Evolutionary conservation across 2,113 vertebrate species (phyloP), one percentile per base, ranked within the genome.

Genomic region (Grammatotria lemairii): DNA sequence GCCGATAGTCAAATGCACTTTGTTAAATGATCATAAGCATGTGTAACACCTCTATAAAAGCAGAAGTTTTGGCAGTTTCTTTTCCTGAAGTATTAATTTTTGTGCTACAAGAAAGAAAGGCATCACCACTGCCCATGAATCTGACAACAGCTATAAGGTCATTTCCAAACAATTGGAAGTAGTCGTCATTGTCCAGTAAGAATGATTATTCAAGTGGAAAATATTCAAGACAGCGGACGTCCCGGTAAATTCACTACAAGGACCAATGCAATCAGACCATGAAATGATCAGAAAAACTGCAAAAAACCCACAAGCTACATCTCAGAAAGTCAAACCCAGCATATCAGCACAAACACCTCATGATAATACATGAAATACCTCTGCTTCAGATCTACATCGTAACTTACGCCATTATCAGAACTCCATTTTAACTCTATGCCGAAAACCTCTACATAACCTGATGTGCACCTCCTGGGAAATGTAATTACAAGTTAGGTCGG

Each of bases 151-250:
- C 17, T 63, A 35, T 35, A 35, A n/a, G 17, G 31, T 3, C 9
- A 35, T 63, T 63, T 35, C 58, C 58, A 63, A 63, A 35, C 9
- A 35, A 63, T n/a, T 35, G 31, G 58, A 63, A 35, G 58, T 63
- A 33, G 16, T 63, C 8, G 1, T 7, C 1, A 7, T 33, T 33
- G 58, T 63, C 16, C 58, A 35, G 58, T 35, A 0, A n/a, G 58
- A 63, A 63, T 3, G 17, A 63, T 63, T 63, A 63, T 35, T 63
- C 1, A 63, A 35, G 17, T n/a, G 0, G 58, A 63, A 63, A 63
- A 35, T 0, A n/a, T 35, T 63, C 17, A 63, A 19, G 58, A 63
- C 31, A 63, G 4, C 6, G 1, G 9, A 35, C 2, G 1, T 63
- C 31, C 31, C 4, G 1, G 58, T 6, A 63, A 63, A 35, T 63